Evolutionary conservation across 2,888 invertebrate species (phyloP).

Genomic region (Drosophila macrospina): DNA sequence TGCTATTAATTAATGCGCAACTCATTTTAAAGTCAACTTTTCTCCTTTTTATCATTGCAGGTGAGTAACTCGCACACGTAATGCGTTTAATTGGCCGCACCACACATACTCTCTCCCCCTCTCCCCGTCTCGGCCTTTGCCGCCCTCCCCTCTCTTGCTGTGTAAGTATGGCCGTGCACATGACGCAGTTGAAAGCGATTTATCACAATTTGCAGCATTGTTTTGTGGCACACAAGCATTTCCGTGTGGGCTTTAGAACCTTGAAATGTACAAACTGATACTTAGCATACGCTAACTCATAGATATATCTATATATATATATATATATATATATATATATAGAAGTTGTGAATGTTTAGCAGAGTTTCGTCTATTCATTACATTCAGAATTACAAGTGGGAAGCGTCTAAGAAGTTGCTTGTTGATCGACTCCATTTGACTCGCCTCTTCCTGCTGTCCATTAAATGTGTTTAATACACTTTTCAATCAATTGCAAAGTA

Average conservation of each 20-base stretch:
- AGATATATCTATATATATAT: neutral
- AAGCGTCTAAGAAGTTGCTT: neutral
- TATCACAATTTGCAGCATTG: conserved; percentile 46
- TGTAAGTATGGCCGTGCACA: conserved; percentile 13
- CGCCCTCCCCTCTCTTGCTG: neutral
- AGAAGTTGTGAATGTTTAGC: conserved; percentile 13
- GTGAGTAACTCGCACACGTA: conserved; percentile 66
- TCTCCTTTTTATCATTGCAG: conserved; percentile 62
- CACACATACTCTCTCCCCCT: neutral
- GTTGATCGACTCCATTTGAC: neutral
- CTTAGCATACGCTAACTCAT: conserved; percentile 19
- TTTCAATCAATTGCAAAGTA: neutral
- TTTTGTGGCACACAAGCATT: conserved; percentile 40
- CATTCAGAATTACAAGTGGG: neutral
- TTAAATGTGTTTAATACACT: neutral
- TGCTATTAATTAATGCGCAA: conserved; percentile 45
- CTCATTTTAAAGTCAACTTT: conserved; percentile 31
- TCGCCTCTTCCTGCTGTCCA: neutral
- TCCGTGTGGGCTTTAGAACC: conserved; percentile 70
- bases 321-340: neutral
- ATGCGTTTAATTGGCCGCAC: conserved; percentile 56
- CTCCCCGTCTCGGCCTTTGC: too few species aligned
- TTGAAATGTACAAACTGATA: conserved; percentile 47
- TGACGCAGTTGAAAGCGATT: conserved; percentile 52
- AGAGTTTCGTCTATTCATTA: conserved; percentile 14